These are phyloP conservation scores for Neodiprion virginianus DNA, from an alignment of 1,140 invertebrate species.

Conservation along the genomic window DNA sequence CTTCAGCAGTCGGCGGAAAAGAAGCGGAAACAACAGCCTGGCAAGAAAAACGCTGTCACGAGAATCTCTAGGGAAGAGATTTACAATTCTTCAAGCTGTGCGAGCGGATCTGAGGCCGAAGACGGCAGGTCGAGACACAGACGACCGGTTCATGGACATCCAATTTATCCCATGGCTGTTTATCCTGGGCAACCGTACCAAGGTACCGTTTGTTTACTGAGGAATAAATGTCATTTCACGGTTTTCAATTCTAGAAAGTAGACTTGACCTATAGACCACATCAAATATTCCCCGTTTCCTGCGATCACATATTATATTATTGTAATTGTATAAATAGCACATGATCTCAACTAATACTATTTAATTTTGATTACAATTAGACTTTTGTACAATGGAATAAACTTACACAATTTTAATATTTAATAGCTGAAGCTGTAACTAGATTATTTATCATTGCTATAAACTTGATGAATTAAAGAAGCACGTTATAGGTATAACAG, in stretches of 20 bases:
- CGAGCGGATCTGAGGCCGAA: conserved; percentile 73
- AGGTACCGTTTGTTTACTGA: conserved; percentile 34
- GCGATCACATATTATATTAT: neutral
- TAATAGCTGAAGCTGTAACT: no score
- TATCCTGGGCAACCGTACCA: conserved; percentile 45
- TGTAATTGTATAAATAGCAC: no score
- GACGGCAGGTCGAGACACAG: conserved; percentile 51
- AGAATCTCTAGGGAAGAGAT: conserved; percentile 48
- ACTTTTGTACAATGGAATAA: no score
- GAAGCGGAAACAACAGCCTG: conserved; percentile 54
- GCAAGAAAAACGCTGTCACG: conserved; percentile 49
- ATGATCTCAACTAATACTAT: no score
- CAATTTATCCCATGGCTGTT: conserved; percentile 38
- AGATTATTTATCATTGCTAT: no score
- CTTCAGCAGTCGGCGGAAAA: conserved; percentile 57
- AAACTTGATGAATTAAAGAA: no score
- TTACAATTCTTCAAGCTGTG: conserved; percentile 67
- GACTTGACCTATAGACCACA: neutral
- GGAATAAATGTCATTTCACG: neutral
- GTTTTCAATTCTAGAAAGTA: neutral
- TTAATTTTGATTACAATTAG: no score
- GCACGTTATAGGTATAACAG: no score
- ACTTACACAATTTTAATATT: no score
- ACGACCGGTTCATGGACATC: conserved; percentile 38
- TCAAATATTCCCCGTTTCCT: conserved; percentile 6